These are phyloP conservation scores for Reinhardtius hippoglossoides DNA, from an alignment of 2,113 vertebrate species.

Conservation along the genomic window DNA sequence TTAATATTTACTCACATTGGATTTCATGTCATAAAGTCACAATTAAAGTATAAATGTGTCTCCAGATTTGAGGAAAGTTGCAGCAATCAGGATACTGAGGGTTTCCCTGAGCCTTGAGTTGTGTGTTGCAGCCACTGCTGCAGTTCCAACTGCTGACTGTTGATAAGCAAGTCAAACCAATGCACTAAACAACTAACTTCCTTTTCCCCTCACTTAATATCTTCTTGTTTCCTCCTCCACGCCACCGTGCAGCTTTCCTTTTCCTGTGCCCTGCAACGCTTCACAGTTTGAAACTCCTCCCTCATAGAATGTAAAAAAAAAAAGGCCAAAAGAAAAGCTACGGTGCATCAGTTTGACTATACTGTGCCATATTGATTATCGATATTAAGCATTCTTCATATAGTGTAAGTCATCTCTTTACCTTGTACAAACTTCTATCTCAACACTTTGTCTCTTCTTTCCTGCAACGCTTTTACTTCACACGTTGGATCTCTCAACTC, in stretches of 20 bases:
- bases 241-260: too few relatives aligned
- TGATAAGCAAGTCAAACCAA: neutral
- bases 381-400: neutral
- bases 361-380: conserved; percentile 5
- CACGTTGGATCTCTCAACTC: conserved; percentile 23
- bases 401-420: conserved; percentile 16
- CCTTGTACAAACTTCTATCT: neutral
- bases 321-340: neutral
- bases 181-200: neutral
- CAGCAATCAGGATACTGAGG: neutral
- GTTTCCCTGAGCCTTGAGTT: too few relatives aligned
- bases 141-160: neutral
- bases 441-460: neutral
- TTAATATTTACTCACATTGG: neutral
- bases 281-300: neutral
- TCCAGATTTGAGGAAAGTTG: neutral
- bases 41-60: too few relatives aligned
- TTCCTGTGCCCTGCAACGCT: neutral
- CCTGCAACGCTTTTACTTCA: conserved; percentile 12
- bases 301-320: neutral
- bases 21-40: too few relatives aligned
- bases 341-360: neutral
- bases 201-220: neutral
- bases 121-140: conserved; percentile 7
- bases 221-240: neutral